Percentiles rank a stretch among this genome's conserved stretches.
Evolutionary conservation across 1,140 invertebrate genomes (phyloP).

Genomic region (Telenomus remus): DNA sequence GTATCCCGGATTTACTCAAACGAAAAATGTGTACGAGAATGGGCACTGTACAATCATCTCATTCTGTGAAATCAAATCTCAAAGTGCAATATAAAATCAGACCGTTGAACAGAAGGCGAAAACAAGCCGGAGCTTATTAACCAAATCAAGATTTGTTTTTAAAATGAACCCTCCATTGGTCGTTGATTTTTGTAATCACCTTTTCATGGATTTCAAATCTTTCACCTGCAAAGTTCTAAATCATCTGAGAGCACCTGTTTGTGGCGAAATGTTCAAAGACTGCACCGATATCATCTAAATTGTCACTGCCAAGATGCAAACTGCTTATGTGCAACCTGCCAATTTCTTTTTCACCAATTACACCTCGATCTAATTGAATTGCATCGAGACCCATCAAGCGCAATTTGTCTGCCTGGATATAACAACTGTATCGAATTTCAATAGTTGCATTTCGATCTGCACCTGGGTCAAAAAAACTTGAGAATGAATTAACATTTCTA

Average conservation of each 20-base stretch:
- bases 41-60: conserved; percentile 3
- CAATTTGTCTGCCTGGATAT: conserved; percentile 7
- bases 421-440: conserved; percentile 7
- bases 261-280: conserved; percentile 25
- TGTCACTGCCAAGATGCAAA: conserved; percentile 11
- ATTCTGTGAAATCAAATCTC: not conserved
- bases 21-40: conserved; percentile 44
- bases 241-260: conserved; percentile 41
- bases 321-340: conserved; percentile 15
- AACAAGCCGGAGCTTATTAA: too few relatives aligned
- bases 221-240: conserved; percentile 27
- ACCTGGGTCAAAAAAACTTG: too few relatives aligned
- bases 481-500: too few relatives aligned
- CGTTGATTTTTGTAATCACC: too few relatives aligned
- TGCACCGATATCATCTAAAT: conserved; percentile 33
- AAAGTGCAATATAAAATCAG: too few relatives aligned
- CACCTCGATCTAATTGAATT: conserved; percentile 22
- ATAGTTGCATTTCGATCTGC: not conserved
- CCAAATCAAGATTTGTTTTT: too few relatives aligned
- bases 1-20: conserved; percentile 28
- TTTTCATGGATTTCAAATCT: too few relatives aligned
- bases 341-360: conserved; percentile 28
- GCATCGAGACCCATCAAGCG: conserved; percentile 10
- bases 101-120: too few relatives aligned
- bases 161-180: too few relatives aligned